These are phyloP conservation scores for Mirounga angustirostris DNA, from an alignment of 2,113 vertebrate genomes.

Conservation along the genomic window DNA sequence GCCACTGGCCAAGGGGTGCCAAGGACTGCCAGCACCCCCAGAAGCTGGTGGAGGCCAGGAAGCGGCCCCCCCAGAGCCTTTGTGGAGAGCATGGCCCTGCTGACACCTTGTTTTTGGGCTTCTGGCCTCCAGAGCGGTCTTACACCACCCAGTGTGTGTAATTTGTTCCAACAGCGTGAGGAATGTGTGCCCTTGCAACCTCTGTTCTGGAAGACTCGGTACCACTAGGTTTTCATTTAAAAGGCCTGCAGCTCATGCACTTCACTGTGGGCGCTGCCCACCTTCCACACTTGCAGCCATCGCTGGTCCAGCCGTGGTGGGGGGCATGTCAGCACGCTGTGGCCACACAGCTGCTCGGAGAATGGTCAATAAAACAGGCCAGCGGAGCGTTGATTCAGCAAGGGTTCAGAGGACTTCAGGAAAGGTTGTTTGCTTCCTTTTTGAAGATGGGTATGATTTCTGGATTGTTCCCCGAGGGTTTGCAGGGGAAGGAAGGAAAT, in stretches of 20 bases:
- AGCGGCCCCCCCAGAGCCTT: not conserved
- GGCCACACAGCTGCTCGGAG: not conserved
- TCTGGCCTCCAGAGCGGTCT: not conserved
- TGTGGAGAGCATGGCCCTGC: rapidly evolving
- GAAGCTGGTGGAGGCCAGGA: not conserved
- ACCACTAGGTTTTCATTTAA: not conserved
- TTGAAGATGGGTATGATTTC: not conserved
- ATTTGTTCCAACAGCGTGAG: not conserved
- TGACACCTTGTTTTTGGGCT: not conserved
- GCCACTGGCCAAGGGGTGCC: no score
- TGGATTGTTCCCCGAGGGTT: not conserved
- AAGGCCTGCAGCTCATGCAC: rapidly evolving
- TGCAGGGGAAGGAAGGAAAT: not conserved
- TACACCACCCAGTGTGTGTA: rapidly evolving
- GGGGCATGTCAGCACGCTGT: not conserved
- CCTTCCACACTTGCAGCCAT: no score
- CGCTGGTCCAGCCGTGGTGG: not conserved
- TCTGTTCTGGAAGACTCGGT: not conserved
- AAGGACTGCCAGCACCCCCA: rapidly evolving
- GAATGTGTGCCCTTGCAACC: not conserved
- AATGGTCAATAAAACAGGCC: not conserved
- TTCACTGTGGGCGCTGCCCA: not conserved
- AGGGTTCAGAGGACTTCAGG: not conserved
- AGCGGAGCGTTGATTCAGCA: not conserved
- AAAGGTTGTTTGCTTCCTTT: not conserved